Evolutionary conservation across 2,113 vertebrate species (phyloP), one percentile per base, ranked within the genome.

Genomic region (Oryzias melastigma): DNA sequence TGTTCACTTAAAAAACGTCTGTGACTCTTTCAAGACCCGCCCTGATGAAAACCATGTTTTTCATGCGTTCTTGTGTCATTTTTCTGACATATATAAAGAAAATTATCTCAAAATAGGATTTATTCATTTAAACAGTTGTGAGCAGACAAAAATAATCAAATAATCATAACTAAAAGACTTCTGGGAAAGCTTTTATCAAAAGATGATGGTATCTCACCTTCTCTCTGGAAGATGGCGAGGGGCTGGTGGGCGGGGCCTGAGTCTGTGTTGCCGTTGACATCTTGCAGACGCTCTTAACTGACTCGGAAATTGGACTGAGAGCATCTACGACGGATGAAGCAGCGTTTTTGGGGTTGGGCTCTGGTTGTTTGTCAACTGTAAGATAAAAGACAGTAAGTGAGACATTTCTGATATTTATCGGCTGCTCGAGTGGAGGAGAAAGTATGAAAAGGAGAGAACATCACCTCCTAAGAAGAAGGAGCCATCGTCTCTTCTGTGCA

Each of bases 391-490:
- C 5, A 16, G 22, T 25, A 65, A 2, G 49, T 54, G 14, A 44
- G 43, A 66, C 61, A 44, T 55, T 41, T 15, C 56, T n/a, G 13
- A 24, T 14, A 25, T 25, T 51, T 14, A 57, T 16, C 76, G 77
- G 71, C 18, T 22, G 2, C 41, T 42, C 18, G 16, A 61, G 62
- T 48, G 71, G 65, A 70, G 68, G 71, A 45, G 67, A 65, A 35
- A 25, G 51, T 14, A 22, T 45, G 49, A 59, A 52, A 46, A 43
- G 3, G 47, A 4, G 27, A 15, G 69, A 45, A 50, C 19, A 56
- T 78, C 75, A 98, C 96, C 95, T 95, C 93, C 94, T 75, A 99
- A 92, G 46, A 89, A 91, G 85, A 98, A 98, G 61, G 95, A 93
- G 48, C 97, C 97, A 52, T 98, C 95, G 53, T 98, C 97, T 57